Conservation (phyloP, 1,140 invertebrate genomes). For the Arctopsyche grandis region DNA sequence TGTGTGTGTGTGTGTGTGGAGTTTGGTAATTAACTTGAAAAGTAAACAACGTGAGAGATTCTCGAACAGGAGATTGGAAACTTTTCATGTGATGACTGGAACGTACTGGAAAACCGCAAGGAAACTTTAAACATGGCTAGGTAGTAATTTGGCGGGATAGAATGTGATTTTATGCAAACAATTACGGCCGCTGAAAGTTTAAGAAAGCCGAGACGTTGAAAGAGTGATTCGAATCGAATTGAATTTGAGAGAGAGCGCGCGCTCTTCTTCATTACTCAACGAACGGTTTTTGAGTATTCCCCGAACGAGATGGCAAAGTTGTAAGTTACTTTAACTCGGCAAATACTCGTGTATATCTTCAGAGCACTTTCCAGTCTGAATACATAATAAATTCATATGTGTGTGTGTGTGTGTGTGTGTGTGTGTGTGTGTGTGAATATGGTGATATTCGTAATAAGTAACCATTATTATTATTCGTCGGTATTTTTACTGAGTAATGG, state of each 20-base stretch:
- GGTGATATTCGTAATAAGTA: background rate
- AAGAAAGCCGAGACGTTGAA: constrained; percentile 33
- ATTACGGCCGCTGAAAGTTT: constrained; percentile 36
- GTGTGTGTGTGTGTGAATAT: no score
- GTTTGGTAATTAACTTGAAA: constrained; percentile 26
- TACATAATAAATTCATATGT: background rate
- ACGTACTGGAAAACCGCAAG: constrained; percentile 1
- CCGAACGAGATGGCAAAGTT: constrained; percentile 22
- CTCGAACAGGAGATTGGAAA: background rate
- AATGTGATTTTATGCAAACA: constrained; percentile 49
- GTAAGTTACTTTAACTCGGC: constrained; percentile 15
- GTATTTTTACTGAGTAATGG: background rate
- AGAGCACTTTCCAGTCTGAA: background rate
- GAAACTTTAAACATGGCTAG: constrained; percentile 38
- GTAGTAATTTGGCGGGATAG: constrained; percentile 46
- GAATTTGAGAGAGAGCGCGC: constrained; percentile 1
- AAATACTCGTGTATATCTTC: constrained; percentile 19
- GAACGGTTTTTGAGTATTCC: constrained; percentile 28
- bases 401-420: no score
- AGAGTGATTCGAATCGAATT: constrained; percentile 26
- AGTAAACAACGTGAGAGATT: constrained; percentile 8
- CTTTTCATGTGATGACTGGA: constrained; percentile 1
- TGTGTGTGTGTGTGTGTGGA: background rate
- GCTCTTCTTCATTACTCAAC: constrained; percentile 32
- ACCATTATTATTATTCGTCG: background rate